A percentile compares a stretch with the other conserved stretches of the same genome.
Conservation (phyloP, 2,888 invertebrate genomes). For the Melolontha melolontha region DNA sequence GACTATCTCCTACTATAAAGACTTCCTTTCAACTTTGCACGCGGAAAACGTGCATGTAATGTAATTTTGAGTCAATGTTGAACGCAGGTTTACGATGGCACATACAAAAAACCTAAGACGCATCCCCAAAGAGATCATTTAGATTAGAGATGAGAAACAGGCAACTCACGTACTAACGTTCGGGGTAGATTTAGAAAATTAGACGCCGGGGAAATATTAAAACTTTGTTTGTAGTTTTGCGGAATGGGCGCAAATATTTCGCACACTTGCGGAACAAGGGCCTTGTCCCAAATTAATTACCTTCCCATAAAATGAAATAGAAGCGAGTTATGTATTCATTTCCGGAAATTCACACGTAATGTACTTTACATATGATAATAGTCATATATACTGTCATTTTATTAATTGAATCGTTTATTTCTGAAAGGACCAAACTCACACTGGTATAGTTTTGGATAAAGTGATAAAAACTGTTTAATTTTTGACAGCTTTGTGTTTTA, state of each 20-base stretch:
- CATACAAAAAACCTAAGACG: constrained; percentile 30
- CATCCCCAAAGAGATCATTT: constrained; percentile 55
- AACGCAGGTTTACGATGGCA: constrained; percentile 27
- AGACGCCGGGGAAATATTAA: constrained; percentile 60
- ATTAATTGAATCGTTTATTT: too few relatives aligned
- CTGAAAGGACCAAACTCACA: too few relatives aligned
- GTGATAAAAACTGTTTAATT: too few relatives aligned
- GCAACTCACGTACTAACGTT: constrained; percentile 57
- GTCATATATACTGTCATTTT: too few relatives aligned
- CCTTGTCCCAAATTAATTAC: constrained; percentile 11
- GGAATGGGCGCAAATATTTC: constrained; percentile 46
- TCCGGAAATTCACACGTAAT: too few relatives aligned
- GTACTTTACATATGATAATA: too few relatives aligned
- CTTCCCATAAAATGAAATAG: neutral
- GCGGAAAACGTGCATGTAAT: constrained; percentile 28
- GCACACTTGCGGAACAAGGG: constrained; percentile 41
- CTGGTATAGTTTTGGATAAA: too few relatives aligned
- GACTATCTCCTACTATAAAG: too few relatives aligned
- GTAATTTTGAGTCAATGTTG: constrained; percentile 36
- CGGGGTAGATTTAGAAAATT: constrained; percentile 58
- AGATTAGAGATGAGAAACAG: constrained; percentile 56
- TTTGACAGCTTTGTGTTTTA: too few relatives aligned
- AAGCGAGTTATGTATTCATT: too few relatives aligned
- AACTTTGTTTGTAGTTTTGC: constrained; percentile 58
- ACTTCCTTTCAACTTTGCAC: constrained; percentile 9